Evolutionary conservation across 1,140 invertebrate genomes (phyloP).

Genomic region (Trypoxylus dichotomus): DNA sequence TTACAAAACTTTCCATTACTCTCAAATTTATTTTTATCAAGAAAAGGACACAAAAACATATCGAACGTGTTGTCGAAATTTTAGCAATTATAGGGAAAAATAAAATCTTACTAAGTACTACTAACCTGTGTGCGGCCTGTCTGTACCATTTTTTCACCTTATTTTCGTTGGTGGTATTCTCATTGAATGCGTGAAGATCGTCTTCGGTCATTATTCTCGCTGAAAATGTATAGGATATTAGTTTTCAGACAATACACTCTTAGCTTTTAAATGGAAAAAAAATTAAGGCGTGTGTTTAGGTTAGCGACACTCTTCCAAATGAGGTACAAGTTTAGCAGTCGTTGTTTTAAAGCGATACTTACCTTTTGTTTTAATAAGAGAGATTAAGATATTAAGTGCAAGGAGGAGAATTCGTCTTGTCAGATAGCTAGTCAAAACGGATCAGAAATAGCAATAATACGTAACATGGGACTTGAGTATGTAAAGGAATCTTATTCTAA

Average conservation of each 20-base stretch:
- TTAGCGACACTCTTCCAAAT: neutral
- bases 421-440: neutral
- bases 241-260: neutral
- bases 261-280: neutral
- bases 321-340: neutral
- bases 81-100: neutral
- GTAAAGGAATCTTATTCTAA: neutral
- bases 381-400: neutral
- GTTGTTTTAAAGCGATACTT: neutral
- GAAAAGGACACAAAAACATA: no score
- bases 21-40: neutral
- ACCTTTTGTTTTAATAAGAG: neutral
- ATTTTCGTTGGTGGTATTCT: neutral
- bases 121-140: conserved; percentile 32
- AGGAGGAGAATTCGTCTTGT: neutral
- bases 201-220: conserved; percentile 18
- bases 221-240: neutral
- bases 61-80: no score
- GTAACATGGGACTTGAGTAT: neutral
- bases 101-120: neutral
- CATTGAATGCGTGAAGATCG: neutral
- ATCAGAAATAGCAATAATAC: neutral
- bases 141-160: conserved; percentile 30
- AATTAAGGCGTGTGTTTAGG: neutral
- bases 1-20: neutral